Evolutionary conservation across 2,888 invertebrate genomes (phyloP).

Genomic region (Fragum whitleyi): DNA sequence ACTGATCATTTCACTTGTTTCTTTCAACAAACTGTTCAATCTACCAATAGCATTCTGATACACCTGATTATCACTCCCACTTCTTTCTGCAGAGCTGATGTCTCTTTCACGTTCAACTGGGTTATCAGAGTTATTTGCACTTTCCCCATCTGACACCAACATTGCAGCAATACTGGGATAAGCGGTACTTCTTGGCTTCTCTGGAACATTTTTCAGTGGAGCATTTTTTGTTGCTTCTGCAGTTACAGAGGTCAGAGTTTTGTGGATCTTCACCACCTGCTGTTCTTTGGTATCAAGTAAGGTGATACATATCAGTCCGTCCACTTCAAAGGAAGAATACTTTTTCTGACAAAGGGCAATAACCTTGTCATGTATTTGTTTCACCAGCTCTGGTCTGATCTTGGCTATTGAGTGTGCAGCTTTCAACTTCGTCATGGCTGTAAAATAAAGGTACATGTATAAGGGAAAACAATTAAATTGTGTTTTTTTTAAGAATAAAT

Average conservation of each 20-base stretch:
- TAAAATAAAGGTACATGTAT: neutral
- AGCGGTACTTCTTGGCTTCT: neutral
- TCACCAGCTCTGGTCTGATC: slow-evolving; percentile 42
- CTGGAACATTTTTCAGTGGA: neutral
- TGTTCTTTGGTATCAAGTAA: slow-evolving; percentile 62
- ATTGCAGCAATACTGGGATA: slow-evolving; percentile 35
- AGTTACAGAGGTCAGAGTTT: slow-evolving; percentile 54
- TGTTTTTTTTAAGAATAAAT: neutral
- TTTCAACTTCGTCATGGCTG: slow-evolving; percentile 36
- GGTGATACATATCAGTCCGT: slow-evolving; percentile 72
- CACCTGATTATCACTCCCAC: neutral
- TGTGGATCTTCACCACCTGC: slow-evolving; percentile 71
- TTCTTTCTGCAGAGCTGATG: neutral
- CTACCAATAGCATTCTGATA: slow-evolving; percentile 45
- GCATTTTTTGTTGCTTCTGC: slow-evolving; percentile 14
- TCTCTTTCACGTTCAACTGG: neutral
- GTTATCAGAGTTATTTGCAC: neutral
- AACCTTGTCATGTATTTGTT: slow-evolving; percentile 62
- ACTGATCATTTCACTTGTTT: slow-evolving; percentile 35
- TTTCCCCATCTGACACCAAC: slow-evolving; percentile 3
- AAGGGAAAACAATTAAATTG: too few relatives aligned
- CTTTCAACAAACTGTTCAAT: slow-evolving; percentile 46
- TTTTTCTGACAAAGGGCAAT: slow-evolving; percentile 64
- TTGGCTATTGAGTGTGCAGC: neutral
- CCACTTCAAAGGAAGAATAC: slow-evolving; percentile 65